Conservation (phyloP, 2,113 vertebrate species). For the Pitta sordida region DNA sequence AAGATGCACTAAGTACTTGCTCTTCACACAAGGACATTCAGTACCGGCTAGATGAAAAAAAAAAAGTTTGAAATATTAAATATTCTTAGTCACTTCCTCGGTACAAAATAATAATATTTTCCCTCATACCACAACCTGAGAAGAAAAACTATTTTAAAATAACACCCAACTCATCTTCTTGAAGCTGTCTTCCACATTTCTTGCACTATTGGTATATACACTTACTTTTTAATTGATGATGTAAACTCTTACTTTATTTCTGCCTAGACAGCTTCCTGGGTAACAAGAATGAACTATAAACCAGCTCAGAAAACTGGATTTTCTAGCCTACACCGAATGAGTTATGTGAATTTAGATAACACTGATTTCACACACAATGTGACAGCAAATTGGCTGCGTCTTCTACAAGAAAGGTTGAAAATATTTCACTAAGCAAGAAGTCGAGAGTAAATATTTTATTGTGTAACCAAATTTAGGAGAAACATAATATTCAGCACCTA, state of each 20-base stretch:
- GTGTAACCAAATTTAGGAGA: constrained; percentile 19
- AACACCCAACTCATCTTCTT: neutral
- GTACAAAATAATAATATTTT: neutral
- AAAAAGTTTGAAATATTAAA: neutral
- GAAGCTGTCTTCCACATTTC: neutral
- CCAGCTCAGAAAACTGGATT: constrained; percentile 21
- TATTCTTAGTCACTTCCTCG: neutral
- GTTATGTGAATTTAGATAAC: constrained; percentile 28
- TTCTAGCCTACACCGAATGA: neutral
- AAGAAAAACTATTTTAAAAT: neutral
- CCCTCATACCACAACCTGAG: neutral
- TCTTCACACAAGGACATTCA: neutral
- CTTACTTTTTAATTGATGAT: neutral
- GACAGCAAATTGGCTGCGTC: constrained; percentile 43
- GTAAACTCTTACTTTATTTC: neutral
- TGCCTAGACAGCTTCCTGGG: constrained; percentile 15
- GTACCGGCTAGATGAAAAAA: neutral
- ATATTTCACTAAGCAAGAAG: constrained; percentile 39
- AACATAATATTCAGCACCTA: constrained; percentile 19
- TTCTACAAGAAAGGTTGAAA: constrained; percentile 34
- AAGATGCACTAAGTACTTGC: neutral
- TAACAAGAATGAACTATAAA: constrained; percentile 38
- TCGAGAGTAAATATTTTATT: constrained; percentile 41
- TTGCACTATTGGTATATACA: neutral
- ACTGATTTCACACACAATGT: constrained; percentile 24